Base-by-base conservation (phyloP, 1,140 invertebrate species). In the Samia ricini region DNA sequence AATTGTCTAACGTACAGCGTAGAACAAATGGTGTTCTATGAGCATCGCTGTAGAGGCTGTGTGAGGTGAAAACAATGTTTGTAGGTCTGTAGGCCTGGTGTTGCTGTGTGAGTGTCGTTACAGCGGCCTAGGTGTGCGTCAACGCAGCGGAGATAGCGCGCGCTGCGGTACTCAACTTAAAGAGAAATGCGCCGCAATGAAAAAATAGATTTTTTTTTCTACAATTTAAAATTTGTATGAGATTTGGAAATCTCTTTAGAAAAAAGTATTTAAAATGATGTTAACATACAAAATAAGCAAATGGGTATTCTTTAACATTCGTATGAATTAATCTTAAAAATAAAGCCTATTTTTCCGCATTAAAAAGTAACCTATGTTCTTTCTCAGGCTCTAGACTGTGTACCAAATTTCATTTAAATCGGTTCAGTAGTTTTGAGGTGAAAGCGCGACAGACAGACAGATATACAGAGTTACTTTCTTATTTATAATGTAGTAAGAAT, bases 81-180 rank as follows among this genome's bases (percentile, higher is more conserved):
- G 81, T 89, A 87, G 87, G 87, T 89, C 87, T 89, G 78, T 89
- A 89, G 87, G 87, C 84, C 84, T 88, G 72, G 55, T 60, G 55
- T 29, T 36, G 60, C 54, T 56, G 64, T 42, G 29, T 76, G 85
- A 81, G 77, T 76, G 79, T 55, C 62, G 63, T 64, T 19, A n/a
- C 23, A 54, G 23, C 55, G 65, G 58, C 57, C 60, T 22, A 55
- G 51, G 79, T 83, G 84, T 86, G 84, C 80, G 82, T 81, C 63
- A 74, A 85, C 85, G 84, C 87, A 84, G 71, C 69, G 81, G 81
- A 83, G 87, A 89, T 86, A 89, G 86, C 78, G 76, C 56, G 73
- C 71, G 24, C 81, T 79, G 85, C 72, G 73, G 51, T n/a, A 19
- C 8, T 66, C 82, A 88, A 87, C 73, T 69, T 48, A 24, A 64